Conservation (phyloP, 53 echinoderm and acorn worm species). For the Arbacia lixula region DNA sequence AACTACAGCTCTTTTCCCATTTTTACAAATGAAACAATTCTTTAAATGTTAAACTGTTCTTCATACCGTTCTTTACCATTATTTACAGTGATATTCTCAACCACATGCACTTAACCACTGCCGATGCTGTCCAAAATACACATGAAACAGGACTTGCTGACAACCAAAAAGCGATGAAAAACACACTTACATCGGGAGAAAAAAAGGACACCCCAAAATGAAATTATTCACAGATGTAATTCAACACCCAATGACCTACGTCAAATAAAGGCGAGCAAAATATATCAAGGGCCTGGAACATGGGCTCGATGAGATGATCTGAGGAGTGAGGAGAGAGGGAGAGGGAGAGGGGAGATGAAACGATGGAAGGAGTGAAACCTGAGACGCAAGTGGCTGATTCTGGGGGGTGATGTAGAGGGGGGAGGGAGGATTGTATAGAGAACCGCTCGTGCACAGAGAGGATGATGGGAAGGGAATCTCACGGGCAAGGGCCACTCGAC, state of each 20-base stretch:
- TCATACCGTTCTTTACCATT: no score
- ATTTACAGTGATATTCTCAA: no score
- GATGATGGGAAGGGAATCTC: slow-evolving; percentile 27
- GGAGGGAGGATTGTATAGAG: not conserved
- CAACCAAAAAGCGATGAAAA: no score
- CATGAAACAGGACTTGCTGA: not conserved
- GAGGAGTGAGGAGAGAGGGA: slow-evolving; percentile 1
- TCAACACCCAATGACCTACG: slow-evolving; percentile 1
- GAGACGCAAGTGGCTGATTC: slow-evolving; percentile 1
- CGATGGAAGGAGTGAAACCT: slow-evolving; percentile 10
- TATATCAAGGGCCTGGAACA: not conserved
- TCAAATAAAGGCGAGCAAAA: not conserved
- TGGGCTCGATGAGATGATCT: slow-evolving; percentile 3
- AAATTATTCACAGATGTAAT: slow-evolving; percentile 11
- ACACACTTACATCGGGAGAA: slow-evolving; percentile 12
- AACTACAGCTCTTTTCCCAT: no score
- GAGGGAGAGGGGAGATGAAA: not conserved
- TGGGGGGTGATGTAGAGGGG: not conserved
- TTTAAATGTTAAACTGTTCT: no score
- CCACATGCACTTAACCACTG: no score
- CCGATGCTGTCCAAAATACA: not conserved
- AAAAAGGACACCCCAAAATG: slow-evolving; percentile 6
- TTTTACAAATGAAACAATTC: no score
- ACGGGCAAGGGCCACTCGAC: slow-evolving; percentile 14
- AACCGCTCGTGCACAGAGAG: not conserved